These are phyloP conservation scores for Sceliomorpha sp. DNA, from an alignment of 2,888 invertebrate genomes.

Conservation along the genomic window DNA sequence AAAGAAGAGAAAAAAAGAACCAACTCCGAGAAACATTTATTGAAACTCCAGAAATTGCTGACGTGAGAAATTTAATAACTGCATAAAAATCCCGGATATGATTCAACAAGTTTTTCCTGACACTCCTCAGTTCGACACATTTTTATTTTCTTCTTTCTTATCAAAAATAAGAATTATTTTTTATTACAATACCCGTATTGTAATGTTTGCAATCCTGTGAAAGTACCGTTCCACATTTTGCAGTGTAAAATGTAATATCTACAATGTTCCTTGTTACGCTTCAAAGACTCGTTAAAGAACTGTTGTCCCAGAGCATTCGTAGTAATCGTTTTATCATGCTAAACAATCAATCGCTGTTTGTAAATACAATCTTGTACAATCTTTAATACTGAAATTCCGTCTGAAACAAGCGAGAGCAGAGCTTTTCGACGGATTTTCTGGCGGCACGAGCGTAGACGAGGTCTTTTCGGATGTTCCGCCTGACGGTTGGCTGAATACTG, in stretches of 20 bases:
- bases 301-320: not conserved
- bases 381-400: constrained; percentile 6
- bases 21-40: no score
- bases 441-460: constrained; percentile 4
- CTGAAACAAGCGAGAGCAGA: not conserved
- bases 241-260: no score
- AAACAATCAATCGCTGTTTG: constrained; percentile 3
- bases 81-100: no score
- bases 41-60: constrained; percentile 15
- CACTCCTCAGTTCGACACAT: no score
- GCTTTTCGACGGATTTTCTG: constrained; percentile 6
- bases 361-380: constrained; percentile 7
- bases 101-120: no score
- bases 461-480: constrained; percentile 6
- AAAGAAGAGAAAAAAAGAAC: no score
- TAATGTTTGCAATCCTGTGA: no score
- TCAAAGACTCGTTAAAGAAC: not conserved
- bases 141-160: no score
- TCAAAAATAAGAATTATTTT: no score
- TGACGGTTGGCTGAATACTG: constrained; percentile 19
- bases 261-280: no score
- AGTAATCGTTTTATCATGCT: not conserved
- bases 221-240: no score
- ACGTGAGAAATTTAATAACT: constrained; percentile 15
- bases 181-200: no score